Evolutionary conservation across 2,797 vertebrate genomes (phyloP).

Genomic region (Serranus cabrilla): DNA sequence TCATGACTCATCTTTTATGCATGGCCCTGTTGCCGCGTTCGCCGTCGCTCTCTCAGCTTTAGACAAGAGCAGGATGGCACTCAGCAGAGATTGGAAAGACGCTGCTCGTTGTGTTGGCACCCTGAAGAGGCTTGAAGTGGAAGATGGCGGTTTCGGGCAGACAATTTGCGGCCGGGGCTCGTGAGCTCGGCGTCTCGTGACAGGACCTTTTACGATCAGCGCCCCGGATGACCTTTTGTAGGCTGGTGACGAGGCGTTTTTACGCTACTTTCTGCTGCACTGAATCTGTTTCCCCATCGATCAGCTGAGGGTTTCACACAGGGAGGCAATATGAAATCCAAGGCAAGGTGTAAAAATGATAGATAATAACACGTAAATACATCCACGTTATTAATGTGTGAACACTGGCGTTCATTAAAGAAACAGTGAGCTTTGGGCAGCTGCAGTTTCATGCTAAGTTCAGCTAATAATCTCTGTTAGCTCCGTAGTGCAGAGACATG

Average conservation of each 20-base stretch:
- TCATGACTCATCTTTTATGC: constrained; percentile 62
- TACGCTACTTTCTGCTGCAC: constrained; percentile 10
- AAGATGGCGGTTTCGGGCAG: constrained; percentile 12
- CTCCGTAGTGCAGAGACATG: background rate
- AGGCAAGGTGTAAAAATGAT: background rate
- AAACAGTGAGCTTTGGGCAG: background rate
- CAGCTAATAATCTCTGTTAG: background rate
- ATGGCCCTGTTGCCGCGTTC: constrained; percentile 19
- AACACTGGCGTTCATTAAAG: background rate
- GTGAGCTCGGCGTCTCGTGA: constrained; percentile 26
- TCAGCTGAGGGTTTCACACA: background rate
- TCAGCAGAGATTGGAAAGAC: constrained; percentile 28
- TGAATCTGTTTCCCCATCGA: constrained; percentile 34
- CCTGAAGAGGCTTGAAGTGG: constrained; percentile 37
- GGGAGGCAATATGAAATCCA: background rate
- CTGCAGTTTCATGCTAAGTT: background rate
- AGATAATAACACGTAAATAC: background rate
- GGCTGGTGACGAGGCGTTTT: background rate
- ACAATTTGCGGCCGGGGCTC: constrained; percentile 16
- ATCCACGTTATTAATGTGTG: too few relatives aligned
- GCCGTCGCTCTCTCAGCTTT: constrained; percentile 15
- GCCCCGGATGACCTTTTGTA: constrained; percentile 37
- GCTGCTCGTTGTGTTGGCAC: constrained; percentile 15
- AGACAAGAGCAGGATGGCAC: constrained; percentile 31
- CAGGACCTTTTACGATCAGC: constrained; percentile 30